Conservation (phyloP, 1,140 invertebrate genomes). For the Scylla paramamosain region DNA sequence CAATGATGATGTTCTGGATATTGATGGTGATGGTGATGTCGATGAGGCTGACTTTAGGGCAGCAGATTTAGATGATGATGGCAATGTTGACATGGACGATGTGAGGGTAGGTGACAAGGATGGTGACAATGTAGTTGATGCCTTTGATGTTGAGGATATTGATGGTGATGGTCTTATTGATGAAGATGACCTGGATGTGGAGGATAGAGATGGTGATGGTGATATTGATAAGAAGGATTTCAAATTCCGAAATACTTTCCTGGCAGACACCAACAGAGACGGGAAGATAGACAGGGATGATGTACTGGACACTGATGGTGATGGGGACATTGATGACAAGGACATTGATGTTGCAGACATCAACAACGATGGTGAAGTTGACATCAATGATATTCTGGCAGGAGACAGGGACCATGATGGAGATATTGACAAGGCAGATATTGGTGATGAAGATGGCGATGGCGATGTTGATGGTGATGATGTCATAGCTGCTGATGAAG, state of each 20-base stretch:
- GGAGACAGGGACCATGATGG: slow-evolving; percentile 74
- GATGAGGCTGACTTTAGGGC: slow-evolving; percentile 70
- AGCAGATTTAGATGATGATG: slow-evolving; percentile 75
- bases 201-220: slow-evolving; percentile 71
- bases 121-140: slow-evolving; percentile 64
- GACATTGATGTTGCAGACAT: slow-evolving; percentile 76
- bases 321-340: slow-evolving; percentile 74
- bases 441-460: slow-evolving; percentile 71
- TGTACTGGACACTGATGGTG: slow-evolving; percentile 73
- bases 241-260: slow-evolving; percentile 57
- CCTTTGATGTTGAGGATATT: slow-evolving; percentile 63
- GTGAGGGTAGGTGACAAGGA: slow-evolving; percentile 64
- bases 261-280: slow-evolving; percentile 71
- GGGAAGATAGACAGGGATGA: slow-evolving; percentile 74
- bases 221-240: slow-evolving; percentile 61
- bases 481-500: slow-evolving; percentile 63
- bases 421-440: slow-evolving; percentile 60
- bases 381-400: slow-evolving; percentile 60
- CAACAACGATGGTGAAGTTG: slow-evolving; percentile 76
- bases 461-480: slow-evolving; percentile 66
- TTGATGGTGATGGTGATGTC: slow-evolving; percentile 71
- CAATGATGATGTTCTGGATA: slow-evolving; percentile 60
- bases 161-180: slow-evolving; percentile 72
- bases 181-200: slow-evolving; percentile 65
- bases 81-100: slow-evolving; percentile 74